These are phyloP conservation scores for Sphaerodactylus townsendi DNA, from an alignment of 2,113 vertebrate species.

Conservation along the genomic window DNA sequence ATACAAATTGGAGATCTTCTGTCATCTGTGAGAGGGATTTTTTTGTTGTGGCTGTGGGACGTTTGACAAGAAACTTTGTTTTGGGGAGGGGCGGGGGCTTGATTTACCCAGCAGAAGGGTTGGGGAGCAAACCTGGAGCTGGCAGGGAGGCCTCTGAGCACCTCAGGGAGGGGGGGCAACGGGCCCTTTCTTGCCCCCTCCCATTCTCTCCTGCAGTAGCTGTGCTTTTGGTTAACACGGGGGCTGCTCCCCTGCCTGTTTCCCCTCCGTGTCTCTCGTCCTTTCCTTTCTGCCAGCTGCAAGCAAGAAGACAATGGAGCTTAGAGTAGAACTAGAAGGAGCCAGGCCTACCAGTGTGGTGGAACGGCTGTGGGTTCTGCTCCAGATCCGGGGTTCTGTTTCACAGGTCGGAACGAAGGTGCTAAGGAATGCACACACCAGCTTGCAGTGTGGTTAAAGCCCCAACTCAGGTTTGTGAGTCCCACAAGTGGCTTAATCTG, in stretches of 20 bases:
- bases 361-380: not conserved
- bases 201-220: not conserved
- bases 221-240: not conserved
- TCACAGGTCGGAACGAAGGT: not conserved
- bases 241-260: not conserved
- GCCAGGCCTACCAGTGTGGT: not conserved
- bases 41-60: not conserved
- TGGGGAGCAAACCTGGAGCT: not conserved
- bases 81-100: too few relatives aligned
- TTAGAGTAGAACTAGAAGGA: not conserved
- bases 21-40: not conserved
- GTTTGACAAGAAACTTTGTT: not conserved
- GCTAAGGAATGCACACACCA: not conserved
- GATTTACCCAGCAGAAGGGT: too few relatives aligned
- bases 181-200: not conserved
- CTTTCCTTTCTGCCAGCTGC: not conserved
- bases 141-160: too few relatives aligned
- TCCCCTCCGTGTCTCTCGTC: not conserved
- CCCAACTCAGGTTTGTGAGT: not conserved
- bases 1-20: not conserved
- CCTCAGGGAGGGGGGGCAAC: too few relatives aligned
- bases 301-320: not conserved
- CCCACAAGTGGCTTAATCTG: not conserved
- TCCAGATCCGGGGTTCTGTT: not conserved
- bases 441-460: not conserved